Percentiles rank a stretch among this genome's conserved stretches.
These are phyloP conservation scores for Chloroceryle aenea DNA, from an alignment of 2,113 vertebrate genomes.

Conservation along the genomic window DNA sequence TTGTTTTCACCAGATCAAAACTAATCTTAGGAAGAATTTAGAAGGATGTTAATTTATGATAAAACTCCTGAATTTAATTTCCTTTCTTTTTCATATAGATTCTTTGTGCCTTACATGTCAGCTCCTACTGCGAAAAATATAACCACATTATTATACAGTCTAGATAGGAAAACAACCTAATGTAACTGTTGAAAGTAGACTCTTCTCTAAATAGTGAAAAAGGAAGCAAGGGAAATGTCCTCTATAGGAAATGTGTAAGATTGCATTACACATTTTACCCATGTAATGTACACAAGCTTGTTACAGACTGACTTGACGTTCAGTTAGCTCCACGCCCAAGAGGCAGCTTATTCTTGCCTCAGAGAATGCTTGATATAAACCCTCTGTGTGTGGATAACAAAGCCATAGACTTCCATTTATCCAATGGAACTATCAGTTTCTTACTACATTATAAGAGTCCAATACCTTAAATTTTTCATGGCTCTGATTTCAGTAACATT, in stretches of 20 bases:
- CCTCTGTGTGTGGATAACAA: fast-evolving
- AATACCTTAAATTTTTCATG: background rate
- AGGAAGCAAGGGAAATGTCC: background rate
- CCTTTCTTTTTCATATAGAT: background rate
- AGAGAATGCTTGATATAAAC: background rate
- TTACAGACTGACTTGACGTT: background rate
- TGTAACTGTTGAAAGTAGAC: background rate
- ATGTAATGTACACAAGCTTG: background rate
- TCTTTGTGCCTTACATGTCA: background rate
- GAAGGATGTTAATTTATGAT: background rate
- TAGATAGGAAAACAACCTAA: background rate
- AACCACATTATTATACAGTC: fast-evolving
- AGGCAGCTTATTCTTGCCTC: background rate
- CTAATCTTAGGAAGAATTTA: background rate
- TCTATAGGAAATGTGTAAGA: background rate
- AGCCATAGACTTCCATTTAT: background rate
- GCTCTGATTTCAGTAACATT: background rate
- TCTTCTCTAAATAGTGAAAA: background rate
- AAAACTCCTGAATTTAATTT: background rate
- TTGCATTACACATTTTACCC: background rate
- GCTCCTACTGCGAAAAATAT: background rate
- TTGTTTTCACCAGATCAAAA: background rate
- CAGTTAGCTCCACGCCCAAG: background rate
- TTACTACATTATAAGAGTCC: background rate
- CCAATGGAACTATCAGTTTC: background rate